Base-by-base conservation (phyloP, 2,888 invertebrate genomes). In the Schrankia costaestrigalis region DNA sequence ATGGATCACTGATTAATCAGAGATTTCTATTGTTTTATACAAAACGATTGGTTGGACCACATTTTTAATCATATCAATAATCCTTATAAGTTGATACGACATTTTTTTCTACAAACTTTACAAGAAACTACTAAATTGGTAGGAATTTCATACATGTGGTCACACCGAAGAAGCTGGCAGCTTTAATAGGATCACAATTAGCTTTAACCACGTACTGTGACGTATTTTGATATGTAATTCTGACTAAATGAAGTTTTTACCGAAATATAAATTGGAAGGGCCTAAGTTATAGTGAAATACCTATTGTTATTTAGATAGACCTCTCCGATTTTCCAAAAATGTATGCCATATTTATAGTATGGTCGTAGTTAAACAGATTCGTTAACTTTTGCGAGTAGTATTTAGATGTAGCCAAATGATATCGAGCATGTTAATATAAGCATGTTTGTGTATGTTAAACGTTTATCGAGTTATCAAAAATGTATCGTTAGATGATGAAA, bases 371-470 rank as follows among this genome's bases (percentile, higher is more conserved):
- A 74, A 69, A 52, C 62, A 65, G 67, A 74, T 79, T 78, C 70
- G 84, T 84, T 82, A 70, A 75, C 72, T 80, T 80, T 78, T 74
- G 72, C 77, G 67, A 67, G 82, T 85, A 81, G 71, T 54, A 75
- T 51, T 55, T 84, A 85, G 83, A 68, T 55, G 81, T 85, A 86
- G 86, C 72, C 68, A 73, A 76, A 72, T 54, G 43, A 57, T 55
- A 55, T 72, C 66, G 47, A 73, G 66, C 82, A 79, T 83, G 78
- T 77, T 78, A 76, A 64, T 65, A 71, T 70, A 70, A 78, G 76
- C 77, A 74, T 78, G 74, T 73, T 73, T 74, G 74, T 82, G 72
- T 84, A 78, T 78, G 78, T 78, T 75, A 77, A 51, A 56, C 57
- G 46, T 56, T 71, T 73, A 79, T 79, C 77, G 72, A 78, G 78